Conservation (phyloP, 1,140 invertebrate genomes). For the Chelonus insularis region DNA sequence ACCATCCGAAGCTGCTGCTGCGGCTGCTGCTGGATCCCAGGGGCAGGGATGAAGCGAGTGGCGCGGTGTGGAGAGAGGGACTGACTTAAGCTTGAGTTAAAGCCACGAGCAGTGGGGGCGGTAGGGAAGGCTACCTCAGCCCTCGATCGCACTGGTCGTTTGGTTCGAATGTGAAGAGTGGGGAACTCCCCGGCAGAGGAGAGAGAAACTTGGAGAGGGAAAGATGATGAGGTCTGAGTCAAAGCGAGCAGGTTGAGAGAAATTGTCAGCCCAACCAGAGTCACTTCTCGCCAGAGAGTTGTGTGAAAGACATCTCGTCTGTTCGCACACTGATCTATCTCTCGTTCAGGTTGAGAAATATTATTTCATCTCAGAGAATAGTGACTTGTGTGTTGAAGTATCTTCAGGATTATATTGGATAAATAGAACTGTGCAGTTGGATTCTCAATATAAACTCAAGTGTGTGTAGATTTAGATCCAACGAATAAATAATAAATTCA, state of each 20-base stretch:
- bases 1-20: slow-evolving; percentile 1
- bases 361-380: slow-evolving; percentile 14
- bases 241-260: slow-evolving; percentile 38
- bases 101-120: no score
- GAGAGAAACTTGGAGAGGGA: slow-evolving; percentile 27
- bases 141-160: background rate
- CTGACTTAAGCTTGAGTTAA: background rate
- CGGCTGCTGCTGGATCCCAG: background rate
- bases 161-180: background rate
- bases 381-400: no score
- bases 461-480: no score
- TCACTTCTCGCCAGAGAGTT: slow-evolving; percentile 38
- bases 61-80: slow-evolving; percentile 1
- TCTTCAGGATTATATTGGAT: no score
- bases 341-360: no score
- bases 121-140: background rate
- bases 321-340: background rate
- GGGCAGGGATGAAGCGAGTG: background rate
- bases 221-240: slow-evolving; percentile 39
- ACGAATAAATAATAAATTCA: no score
- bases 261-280: slow-evolving; percentile 41
- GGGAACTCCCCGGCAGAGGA: slow-evolving; percentile 22
- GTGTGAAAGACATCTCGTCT: slow-evolving; percentile 30
- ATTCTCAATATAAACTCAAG: no score
- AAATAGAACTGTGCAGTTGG: no score